Evolutionary conservation across 2,797 vertebrate species (phyloP).

Genomic region (Otolemur crassicaudatus): DNA sequence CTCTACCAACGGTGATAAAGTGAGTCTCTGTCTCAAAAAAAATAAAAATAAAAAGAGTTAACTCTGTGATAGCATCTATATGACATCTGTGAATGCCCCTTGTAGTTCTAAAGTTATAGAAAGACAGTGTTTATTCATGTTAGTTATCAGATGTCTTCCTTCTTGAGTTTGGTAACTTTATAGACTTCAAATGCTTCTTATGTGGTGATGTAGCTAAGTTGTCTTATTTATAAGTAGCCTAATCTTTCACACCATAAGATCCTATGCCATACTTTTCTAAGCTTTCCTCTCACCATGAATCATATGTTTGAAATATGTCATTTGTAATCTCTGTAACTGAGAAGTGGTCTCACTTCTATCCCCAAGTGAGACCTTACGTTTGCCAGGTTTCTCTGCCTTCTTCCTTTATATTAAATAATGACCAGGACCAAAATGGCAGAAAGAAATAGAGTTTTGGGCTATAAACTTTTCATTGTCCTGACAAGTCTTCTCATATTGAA

Average conservation of each 20-base stretch:
- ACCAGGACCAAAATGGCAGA: background rate
- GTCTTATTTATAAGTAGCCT: background rate
- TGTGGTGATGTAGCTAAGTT: background rate
- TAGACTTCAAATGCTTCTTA: rapidly evolving
- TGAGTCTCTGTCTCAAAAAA: too few species aligned
- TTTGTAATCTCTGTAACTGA: background rate
- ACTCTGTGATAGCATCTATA: slow-evolving; percentile 22
- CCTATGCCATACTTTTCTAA: background rate
- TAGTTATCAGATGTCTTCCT: background rate
- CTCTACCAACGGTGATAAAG: too few species aligned
- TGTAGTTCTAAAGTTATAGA: slow-evolving; percentile 25
- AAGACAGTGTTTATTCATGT: background rate
- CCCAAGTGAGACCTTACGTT: background rate
- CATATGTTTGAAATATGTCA: background rate
- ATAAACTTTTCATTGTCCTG: background rate
- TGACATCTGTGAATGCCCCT: background rate
- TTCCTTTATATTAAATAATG: slow-evolving; percentile 6
- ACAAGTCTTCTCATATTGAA: background rate
- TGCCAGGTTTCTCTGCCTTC: background rate
- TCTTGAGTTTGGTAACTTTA: background rate
- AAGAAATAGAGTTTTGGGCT: background rate
- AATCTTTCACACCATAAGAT: background rate
- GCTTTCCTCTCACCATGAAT: background rate
- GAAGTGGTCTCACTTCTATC: background rate
- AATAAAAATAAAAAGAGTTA: slow-evolving; percentile 20